Evolutionary conservation across 2,797 vertebrate species (phyloP).

Genomic region (Capromys pilorides): DNA sequence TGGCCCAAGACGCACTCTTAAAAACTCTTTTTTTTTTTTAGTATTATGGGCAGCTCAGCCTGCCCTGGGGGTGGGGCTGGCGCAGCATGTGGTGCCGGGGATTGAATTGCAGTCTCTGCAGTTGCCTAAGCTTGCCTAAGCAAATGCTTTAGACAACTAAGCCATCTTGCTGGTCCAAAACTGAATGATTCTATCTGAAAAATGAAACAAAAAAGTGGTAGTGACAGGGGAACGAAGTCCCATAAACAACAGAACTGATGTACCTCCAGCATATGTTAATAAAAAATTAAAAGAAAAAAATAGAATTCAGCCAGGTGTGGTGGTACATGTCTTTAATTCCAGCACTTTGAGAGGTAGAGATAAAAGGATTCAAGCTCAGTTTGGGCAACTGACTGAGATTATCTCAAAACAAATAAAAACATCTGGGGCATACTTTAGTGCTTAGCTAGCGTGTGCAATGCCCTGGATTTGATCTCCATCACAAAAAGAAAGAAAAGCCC

Average conservation of each 20-base stretch:
- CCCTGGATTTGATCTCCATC: not conserved
- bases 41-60: too few relatives aligned
- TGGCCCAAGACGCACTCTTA: not conserved
- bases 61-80: too few relatives aligned
- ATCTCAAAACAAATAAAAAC: not conserved
- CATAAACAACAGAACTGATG: not conserved
- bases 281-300: not conserved
- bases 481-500: not conserved
- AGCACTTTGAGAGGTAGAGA: not conserved
- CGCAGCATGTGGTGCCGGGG: too few relatives aligned
- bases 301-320: not conserved
- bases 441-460: not conserved
- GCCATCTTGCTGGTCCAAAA: too few relatives aligned
- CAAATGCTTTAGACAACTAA: too few relatives aligned
- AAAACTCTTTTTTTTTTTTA: not conserved
- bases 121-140: too few relatives aligned
- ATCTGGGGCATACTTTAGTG: not conserved
- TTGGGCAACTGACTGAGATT: not conserved
- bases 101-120: too few relatives aligned
- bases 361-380: not conserved
- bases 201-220: conserved; percentile 1
- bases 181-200: conserved; percentile 31
- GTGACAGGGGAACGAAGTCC: not conserved
- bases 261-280: not conserved
- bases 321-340: not conserved